These are phyloP conservation scores for Brachirus orientalis DNA, from an alignment of 2,113 vertebrate genomes.

Conservation along the genomic window DNA sequence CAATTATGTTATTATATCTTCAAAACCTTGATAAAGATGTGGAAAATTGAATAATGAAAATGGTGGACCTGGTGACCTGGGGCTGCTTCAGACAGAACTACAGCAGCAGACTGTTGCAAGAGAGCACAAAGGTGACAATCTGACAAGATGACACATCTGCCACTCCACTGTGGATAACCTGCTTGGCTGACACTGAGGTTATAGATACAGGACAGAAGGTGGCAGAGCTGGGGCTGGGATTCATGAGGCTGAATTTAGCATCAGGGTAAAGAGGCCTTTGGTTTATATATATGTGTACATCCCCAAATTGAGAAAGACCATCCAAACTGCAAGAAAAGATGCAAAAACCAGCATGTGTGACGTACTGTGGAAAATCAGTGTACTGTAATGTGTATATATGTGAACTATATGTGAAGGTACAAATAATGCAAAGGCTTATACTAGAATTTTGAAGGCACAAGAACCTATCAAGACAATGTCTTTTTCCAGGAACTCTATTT, in stretches of 20 bases:
- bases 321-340: no score
- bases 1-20: background rate
- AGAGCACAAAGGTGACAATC: conserved; percentile 38
- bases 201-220: conserved; percentile 21
- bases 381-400: no score
- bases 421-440: no score
- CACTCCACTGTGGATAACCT: conserved; percentile 48
- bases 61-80: background rate
- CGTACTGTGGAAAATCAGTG: no score
- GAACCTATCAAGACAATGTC: no score
- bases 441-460: no score
- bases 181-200: conserved; percentile 43
- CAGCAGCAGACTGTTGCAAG: conserved; percentile 28
- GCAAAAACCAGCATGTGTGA: no score
- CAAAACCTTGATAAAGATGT: background rate
- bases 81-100: conserved; percentile 4
- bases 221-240: conserved; percentile 20
- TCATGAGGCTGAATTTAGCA: conserved; percentile 16
- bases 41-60: background rate
- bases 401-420: no score
- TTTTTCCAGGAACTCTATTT: no score
- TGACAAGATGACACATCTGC: conserved; percentile 52
- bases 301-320: no score
- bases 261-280: conserved; percentile 16
- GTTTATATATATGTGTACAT: conserved; percentile 32